These are phyloP conservation scores for Ricordea florida DNA, from an alignment of 92 coral and sea anemone species.

Conservation along the genomic window DNA sequence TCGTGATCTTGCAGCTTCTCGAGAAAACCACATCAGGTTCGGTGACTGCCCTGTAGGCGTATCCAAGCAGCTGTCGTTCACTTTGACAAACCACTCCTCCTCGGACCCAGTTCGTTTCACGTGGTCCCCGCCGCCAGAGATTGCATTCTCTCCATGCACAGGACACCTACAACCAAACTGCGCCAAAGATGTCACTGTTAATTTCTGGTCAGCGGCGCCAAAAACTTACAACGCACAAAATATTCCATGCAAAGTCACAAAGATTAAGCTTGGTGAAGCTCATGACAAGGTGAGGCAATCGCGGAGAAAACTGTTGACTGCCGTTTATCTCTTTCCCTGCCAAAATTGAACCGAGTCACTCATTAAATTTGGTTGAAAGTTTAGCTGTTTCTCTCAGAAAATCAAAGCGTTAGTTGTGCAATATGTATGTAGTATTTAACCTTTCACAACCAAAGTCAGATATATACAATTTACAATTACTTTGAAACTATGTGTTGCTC, in stretches of 20 bases:
- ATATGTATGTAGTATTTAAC: too few relatives aligned
- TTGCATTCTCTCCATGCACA: slow-evolving; percentile 84
- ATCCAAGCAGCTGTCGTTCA: slow-evolving; percentile 90
- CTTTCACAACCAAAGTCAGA: too few relatives aligned
- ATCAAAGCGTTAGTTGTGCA: too few relatives aligned
- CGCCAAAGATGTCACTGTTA: slow-evolving; percentile 88
- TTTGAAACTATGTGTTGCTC: too few relatives aligned
- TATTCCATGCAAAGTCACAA: slow-evolving; percentile 86
- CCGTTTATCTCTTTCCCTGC: neutral
- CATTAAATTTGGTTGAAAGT: too few relatives aligned
- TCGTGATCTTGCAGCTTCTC: slow-evolving; percentile 61
- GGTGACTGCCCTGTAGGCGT: slow-evolving; percentile 93
- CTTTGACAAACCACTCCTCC: slow-evolving; percentile 88
- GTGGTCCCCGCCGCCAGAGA: slow-evolving; percentile 92
- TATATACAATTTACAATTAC: too few relatives aligned
- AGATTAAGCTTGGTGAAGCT: slow-evolving; percentile 91
- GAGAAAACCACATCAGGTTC: slow-evolving; percentile 85
- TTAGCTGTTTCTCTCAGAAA: too few relatives aligned
- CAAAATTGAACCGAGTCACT: neutral
- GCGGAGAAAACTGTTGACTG: neutral
- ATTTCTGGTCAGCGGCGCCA: slow-evolving; percentile 75
- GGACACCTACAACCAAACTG: slow-evolving; percentile 95
- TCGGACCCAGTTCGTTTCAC: slow-evolving; percentile 89
- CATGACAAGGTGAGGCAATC: slow-evolving; percentile 77
- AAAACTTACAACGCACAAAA: slow-evolving; percentile 62